Evolutionary conservation across 2,113 vertebrate genomes (phyloP).

Genomic region (Mystacornis crossleyi): DNA sequence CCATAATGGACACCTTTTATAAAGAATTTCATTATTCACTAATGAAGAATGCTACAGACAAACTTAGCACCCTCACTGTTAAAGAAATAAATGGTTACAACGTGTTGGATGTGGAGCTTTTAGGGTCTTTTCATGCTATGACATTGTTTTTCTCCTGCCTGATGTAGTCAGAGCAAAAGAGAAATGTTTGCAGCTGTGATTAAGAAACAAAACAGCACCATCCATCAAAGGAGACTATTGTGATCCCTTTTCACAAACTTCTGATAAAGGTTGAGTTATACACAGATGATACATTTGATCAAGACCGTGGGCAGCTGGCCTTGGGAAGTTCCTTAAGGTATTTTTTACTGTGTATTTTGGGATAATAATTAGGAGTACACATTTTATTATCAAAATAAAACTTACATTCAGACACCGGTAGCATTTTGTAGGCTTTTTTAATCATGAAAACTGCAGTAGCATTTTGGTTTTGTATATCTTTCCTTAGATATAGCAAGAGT

Average conservation of each 20-base stretch:
- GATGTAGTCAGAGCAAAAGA: not conserved
- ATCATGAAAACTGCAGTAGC: not conserved
- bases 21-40: not conserved
- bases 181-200: not conserved
- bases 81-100: not conserved
- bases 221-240: not conserved
- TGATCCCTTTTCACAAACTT: rapidly evolving
- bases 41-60: not conserved
- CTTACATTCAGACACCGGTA: not conserved
- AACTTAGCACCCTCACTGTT: rapidly evolving
- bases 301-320: not conserved
- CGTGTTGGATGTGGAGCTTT: not conserved
- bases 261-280: not conserved
- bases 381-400: not conserved
- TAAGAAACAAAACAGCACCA: not conserved
- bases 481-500: slow-evolving; percentile 84
- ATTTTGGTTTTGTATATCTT: not conserved
- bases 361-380: not conserved
- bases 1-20: not conserved
- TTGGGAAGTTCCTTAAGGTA: not conserved
- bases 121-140: not conserved
- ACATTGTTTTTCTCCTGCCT: not conserved
- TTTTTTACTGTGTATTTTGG: not conserved
- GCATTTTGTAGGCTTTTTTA: not conserved
- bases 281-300: not conserved